Evolutionary conservation across 2,113 vertebrate species (phyloP), one percentile per base, ranked within the genome.

Genomic region (Menidia beryllina): DNA sequence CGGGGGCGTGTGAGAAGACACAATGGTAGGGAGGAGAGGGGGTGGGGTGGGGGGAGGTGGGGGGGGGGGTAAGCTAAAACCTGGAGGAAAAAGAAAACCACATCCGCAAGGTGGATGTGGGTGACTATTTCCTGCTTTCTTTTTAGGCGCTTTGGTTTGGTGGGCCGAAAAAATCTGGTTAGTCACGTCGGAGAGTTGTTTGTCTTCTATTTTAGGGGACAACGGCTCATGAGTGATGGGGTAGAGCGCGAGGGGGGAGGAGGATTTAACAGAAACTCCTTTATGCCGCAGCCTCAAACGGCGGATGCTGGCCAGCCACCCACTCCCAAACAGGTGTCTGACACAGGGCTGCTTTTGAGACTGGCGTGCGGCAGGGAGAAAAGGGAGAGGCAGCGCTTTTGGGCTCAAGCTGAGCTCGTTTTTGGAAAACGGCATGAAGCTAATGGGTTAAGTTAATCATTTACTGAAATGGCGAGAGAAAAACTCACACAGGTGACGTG

Each of bases 291-390:
- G 51, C 13, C 56, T 63, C 61, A 71, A 66, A 72, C 69, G 61
- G 39, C 59, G 74, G 71, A 81, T 69, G 61, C 59, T 1, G 38
- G 30, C 60, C 56, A 55, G 72, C 61, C 65, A 76, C 36, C 41
- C 70, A 19, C 76, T 72, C 49, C 67, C 67, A 38, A 21, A 65
- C 76, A 81, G 79, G 81, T 88, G 81, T 82, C 45, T 75, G 67
- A 34, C 7, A 8, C 30, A 34, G 5, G 30, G 41, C 25, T 63
- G 66, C 50, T 39, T 47, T 20, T 55, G 30, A 10, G 2, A 34
- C 30, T 34, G 7, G 20, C n/a, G 1, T 5, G 43, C 21, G 17
- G 50, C 7, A 67, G 34, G 55, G 6, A 21, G 53, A 67, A 62
- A 19, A n/a, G 52, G 24, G 66, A 41, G 47, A 41, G 5, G 3